Percentiles rank a stretch among this genome's conserved stretches.
Conservation (phyloP, 1,140 invertebrate genomes). For the Batillaria attramentaria region DNA sequence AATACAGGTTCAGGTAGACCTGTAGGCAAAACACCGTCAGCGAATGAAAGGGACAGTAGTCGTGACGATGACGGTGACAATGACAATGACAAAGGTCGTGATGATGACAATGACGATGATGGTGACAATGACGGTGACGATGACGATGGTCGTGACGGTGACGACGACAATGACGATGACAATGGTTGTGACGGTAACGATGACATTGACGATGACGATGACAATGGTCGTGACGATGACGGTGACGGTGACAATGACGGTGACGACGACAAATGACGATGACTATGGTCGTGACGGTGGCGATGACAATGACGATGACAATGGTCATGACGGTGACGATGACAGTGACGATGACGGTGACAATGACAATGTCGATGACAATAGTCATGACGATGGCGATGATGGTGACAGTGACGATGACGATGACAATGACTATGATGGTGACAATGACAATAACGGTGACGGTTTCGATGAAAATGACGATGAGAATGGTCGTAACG, state of each 20-base stretch:
- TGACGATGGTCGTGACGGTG: background rate
- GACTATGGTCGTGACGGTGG: background rate
- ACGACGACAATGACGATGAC: background rate
- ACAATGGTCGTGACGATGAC: background rate
- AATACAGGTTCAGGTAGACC: no score
- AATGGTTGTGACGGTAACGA: background rate
- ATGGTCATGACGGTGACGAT: background rate
- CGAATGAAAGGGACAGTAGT: no score
- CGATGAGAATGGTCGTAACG: background rate
- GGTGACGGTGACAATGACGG: background rate
- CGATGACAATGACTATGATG: background rate
- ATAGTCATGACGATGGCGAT: background rate
- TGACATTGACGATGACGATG: background rate
- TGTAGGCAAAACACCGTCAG: no score
- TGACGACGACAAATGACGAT: background rate
- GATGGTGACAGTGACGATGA: background rate
- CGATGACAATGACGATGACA: background rate
- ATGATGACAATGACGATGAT: constrained; percentile 1
- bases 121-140: background rate
- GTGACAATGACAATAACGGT: background rate
- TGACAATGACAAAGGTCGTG: background rate
- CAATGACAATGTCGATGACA: background rate
- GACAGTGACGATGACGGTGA: background rate
- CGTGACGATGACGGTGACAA: background rate
- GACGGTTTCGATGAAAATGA: background rate